These are phyloP conservation scores for Lerema accius DNA, from an alignment of 1,140 invertebrate genomes.

Conservation along the genomic window DNA sequence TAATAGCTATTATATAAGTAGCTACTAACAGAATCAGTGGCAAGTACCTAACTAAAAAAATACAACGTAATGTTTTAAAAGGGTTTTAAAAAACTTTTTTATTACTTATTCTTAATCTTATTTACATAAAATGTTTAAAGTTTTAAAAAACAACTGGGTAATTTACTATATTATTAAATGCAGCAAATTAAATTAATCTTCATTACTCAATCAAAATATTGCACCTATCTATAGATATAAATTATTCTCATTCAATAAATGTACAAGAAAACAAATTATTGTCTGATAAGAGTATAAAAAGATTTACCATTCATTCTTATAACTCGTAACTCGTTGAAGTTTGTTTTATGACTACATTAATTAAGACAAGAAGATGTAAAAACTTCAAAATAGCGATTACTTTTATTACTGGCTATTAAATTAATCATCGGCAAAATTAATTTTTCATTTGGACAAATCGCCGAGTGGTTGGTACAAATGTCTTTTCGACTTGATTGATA, in stretches of 20 bases:
- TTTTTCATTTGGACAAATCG: slow-evolving; percentile 82
- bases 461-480: slow-evolving; percentile 71
- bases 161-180: too few species aligned
- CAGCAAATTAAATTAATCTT: too few species aligned
- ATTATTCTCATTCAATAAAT: background rate
- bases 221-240: background rate
- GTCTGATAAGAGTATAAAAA: slow-evolving; percentile 6
- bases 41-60: too few species aligned
- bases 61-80: too few species aligned
- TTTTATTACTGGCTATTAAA: slow-evolving; percentile 79
- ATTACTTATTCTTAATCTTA: too few species aligned
- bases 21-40: too few species aligned
- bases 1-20: too few species aligned
- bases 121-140: too few species aligned
- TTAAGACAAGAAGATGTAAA: slow-evolving; percentile 81
- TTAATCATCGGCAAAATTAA: slow-evolving; percentile 82
- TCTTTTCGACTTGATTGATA: slow-evolving; percentile 74
- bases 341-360: slow-evolving; percentile 61
- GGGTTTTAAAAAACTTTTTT: too few species aligned
- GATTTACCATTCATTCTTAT: slow-evolving; percentile 9
- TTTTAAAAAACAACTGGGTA: too few species aligned
- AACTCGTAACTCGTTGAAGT: slow-evolving; percentile 11
- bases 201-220: background rate
- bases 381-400: slow-evolving; percentile 80
- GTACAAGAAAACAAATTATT: background rate